Evolutionary conservation across 2,113 vertebrate genomes (phyloP), one percentile per base, ranked within the genome.

Genomic region (Rana temporaria): DNA sequence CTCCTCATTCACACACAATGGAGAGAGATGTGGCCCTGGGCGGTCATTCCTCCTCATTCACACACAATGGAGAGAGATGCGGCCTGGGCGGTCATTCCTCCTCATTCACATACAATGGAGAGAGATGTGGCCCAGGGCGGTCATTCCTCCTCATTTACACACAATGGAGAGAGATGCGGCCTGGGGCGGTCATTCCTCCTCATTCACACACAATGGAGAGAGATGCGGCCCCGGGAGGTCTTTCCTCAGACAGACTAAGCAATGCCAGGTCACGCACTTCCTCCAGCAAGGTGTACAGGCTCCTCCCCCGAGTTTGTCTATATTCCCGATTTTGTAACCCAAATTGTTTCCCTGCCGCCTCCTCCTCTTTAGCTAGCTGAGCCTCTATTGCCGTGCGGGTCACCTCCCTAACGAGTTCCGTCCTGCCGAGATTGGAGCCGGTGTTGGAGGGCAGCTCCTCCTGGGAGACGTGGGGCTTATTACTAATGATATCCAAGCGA

Each of bases 231-330:
- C 42, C 4, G n/a, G 8, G 20, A 32, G 2, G 16, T 22, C 68
- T 59, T 14, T 48, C 60, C n/a, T n/a, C 79, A 32, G 62, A 89
- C 17, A 94, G 88, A 20, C 96, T 95, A 3, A 92, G 71, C 14
- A 99, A 90, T 0, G 97, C 96, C 64, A 96, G 87, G 81, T 98
- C 96, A 52, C 91, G 87, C n/a, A 99, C 93, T 87, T 99, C 96
- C 89, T 99, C 96, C 84, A 99, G 90, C 18, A 99, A 78, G 0
- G 89, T 89, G 87, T 99, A 99, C 0, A 99, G 91, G 65, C 95
- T 98, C 0, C 86, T 89, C 0, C 89, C 91, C 82, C 90, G 93
- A 42, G 93, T 98, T 86, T 99, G 98, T 67, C 92, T 85, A 86
- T 95, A 99, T 85, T 97, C 88, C 26, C 20, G 83, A 32, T 93